Percentiles rank a stretch among this genome's conserved stretches.
These are phyloP conservation scores for Drosophila lutescens DNA, from an alignment of 2,888 invertebrate species.

Conservation along the genomic window DNA sequence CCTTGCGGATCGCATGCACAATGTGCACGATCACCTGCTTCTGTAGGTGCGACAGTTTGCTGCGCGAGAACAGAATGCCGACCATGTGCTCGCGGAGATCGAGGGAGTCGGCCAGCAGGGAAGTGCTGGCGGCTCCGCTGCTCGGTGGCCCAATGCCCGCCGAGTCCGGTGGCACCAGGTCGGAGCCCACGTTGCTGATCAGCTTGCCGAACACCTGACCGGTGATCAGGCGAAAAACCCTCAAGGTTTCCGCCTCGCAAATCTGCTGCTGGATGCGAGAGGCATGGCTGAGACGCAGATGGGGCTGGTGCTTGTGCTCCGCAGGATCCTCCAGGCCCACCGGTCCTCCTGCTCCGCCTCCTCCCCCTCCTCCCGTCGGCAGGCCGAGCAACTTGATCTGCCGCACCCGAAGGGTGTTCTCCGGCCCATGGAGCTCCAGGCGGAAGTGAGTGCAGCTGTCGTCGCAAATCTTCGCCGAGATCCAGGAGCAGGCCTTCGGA, in stretches of 20 bases:
- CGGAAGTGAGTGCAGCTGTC: slow-evolving; percentile 88
- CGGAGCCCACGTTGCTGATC: slow-evolving; percentile 85
- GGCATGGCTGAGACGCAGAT: slow-evolving; percentile 81
- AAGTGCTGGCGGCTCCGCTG: slow-evolving; percentile 54
- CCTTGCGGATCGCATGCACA: slow-evolving; percentile 95
- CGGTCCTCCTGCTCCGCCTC: slow-evolving; percentile 1
- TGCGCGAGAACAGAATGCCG: slow-evolving; percentile 96
- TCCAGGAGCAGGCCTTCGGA: slow-evolving; percentile 94
- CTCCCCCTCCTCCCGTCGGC: slow-evolving; percentile 74
- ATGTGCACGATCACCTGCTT: slow-evolving; percentile 96
- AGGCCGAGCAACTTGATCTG: slow-evolving; percentile 90
- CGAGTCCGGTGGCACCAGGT: slow-evolving; percentile 48
- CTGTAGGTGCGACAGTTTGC: slow-evolving; percentile 96
- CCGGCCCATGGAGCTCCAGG: slow-evolving; percentile 95
- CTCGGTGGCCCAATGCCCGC: slow-evolving; percentile 9
- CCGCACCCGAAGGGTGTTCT: slow-evolving; percentile 94
- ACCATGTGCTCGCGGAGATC: slow-evolving; percentile 98
- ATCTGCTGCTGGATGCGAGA: slow-evolving; percentile 91
- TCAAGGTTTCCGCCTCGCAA: slow-evolving; percentile 95
- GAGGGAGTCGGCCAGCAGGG: slow-evolving; percentile 85
- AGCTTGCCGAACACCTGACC: slow-evolving; percentile 94
- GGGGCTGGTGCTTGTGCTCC: slow-evolving; percentile 50
- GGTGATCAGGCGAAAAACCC: slow-evolving; percentile 96
- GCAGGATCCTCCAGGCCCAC: slow-evolving; percentile 30
- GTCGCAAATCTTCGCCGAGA: slow-evolving; percentile 91